Conservation (phyloP, 2,113 vertebrate species). For the Macaca nemestrina region DNA sequence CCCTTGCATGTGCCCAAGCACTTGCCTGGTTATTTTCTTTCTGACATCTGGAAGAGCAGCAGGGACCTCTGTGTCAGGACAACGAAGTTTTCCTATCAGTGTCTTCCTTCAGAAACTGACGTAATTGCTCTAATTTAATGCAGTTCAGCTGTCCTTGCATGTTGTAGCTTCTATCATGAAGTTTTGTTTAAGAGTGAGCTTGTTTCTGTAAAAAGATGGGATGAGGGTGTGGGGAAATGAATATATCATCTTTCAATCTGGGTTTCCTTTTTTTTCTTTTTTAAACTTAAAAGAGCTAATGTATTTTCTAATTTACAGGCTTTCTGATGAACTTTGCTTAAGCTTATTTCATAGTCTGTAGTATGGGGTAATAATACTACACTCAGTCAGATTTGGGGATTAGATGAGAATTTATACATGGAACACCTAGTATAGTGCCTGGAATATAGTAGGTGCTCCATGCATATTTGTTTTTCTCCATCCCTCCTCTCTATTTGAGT, state of each 20-base stretch:
- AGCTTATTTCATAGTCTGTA: neutral
- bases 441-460: neutral
- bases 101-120: slow-evolving; percentile 9
- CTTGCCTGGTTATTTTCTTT: slow-evolving; percentile 49
- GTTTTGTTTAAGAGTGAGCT: neutral
- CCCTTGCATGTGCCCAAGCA: neutral
- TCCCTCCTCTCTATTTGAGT: neutral
- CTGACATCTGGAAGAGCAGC: neutral
- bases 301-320: neutral
- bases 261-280: neutral
- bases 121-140: neutral
- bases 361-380: neutral
- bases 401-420: neutral
- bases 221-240: neutral
- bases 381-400: neutral
- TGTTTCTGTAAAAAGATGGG: neutral
- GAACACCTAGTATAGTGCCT: neutral
- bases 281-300: neutral
- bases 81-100: slow-evolving; percentile 29
- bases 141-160: neutral
- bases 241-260: neutral
- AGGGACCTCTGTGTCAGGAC: neutral
- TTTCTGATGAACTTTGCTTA: slow-evolving; percentile 17
- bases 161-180: neutral
- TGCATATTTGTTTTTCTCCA: neutral